Conservation (phyloP, 2,888 invertebrate genomes). For the Priocnemis perturbator region DNA sequence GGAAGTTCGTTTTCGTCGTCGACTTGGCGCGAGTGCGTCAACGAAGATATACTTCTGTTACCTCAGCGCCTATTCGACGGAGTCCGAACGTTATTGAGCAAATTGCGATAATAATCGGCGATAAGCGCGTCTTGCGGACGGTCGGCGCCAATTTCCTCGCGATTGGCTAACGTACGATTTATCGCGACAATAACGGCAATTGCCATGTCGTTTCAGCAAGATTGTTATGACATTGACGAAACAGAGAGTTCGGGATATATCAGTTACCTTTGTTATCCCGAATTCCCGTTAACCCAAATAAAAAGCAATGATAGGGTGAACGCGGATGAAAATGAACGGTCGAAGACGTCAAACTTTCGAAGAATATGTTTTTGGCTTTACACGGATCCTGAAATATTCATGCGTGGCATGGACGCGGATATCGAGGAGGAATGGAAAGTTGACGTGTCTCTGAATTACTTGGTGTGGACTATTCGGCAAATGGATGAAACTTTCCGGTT, state of each 20-base stretch:
- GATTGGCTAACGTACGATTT: conserved; percentile 11
- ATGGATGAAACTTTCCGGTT: conserved; percentile 50
- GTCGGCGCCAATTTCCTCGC: no score
- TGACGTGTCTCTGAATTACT: conserved; percentile 56
- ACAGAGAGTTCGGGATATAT: no score
- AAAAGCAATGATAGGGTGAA: no score
- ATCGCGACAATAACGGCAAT: conserved; percentile 14
- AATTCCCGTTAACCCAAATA: no score
- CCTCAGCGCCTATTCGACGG: background rate
- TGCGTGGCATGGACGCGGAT: conserved; percentile 22
- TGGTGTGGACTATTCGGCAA: conserved; percentile 44
- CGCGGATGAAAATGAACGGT: no score
- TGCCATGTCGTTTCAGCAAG: conserved; percentile 19
- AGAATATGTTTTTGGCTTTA: no score
- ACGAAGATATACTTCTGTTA: background rate
- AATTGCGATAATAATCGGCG: no score
- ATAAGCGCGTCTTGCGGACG: no score
- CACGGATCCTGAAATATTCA: conserved; percentile 46
- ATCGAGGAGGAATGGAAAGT: conserved; percentile 48
- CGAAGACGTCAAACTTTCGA: no score
- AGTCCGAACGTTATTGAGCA: no score
- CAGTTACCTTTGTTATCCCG: no score
- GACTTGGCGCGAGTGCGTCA: background rate
- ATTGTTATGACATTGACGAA: background rate
- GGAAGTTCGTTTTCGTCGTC: background rate